Evolutionary conservation across 2,113 vertebrate species (phyloP), one percentile per base, ranked within the genome.

Genomic region (Grallaria varia): DNA sequence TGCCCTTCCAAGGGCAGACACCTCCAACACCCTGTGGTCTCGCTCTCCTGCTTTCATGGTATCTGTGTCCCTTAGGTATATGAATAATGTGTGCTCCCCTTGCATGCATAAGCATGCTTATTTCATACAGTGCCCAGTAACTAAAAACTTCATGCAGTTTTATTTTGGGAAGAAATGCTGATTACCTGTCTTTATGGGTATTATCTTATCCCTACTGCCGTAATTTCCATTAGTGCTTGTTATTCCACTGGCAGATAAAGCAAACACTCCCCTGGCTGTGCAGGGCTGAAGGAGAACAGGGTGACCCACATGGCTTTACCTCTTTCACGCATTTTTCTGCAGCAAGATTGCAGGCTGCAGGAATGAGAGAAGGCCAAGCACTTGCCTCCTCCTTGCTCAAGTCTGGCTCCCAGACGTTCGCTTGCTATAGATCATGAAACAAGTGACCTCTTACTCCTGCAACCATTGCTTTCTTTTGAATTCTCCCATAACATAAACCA

Each of bases 201-300:
- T 80, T 94, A 93, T 91, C 84, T 89, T 93, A 95, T 77, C 87
- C 71, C 35, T 69, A 83, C 13, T 73, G 55, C 71, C 74, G 0
- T 74, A 66, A 87, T 83, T 95, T 91, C 63, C 82, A 74, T 83
- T 86, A 90, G 69, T 33, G 74, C 19, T 91, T 90, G 72, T 86
- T 91, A 79, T 77, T 83, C 53, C 49, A 28, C 75, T 44, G 39
- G 58, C 33, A 84, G 87, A 91, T 83, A 62, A 93, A n/a, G 39
- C 31, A 21, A 79, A 79, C 59, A 8, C 45, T 80, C 25, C 42
- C 55, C 68, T 42, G 59, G 86, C 87, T 62, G 50, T 14, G 42
- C 62, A 42, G 25, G 52, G 35, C 62, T 73, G 74, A 6, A 55
- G 37, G 84, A 85, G 14, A 24, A 93, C 60, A 52, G 66, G 39